Evolutionary conservation across 1,140 invertebrate species (phyloP).

Genomic region (Solenopsis invicta): DNA sequence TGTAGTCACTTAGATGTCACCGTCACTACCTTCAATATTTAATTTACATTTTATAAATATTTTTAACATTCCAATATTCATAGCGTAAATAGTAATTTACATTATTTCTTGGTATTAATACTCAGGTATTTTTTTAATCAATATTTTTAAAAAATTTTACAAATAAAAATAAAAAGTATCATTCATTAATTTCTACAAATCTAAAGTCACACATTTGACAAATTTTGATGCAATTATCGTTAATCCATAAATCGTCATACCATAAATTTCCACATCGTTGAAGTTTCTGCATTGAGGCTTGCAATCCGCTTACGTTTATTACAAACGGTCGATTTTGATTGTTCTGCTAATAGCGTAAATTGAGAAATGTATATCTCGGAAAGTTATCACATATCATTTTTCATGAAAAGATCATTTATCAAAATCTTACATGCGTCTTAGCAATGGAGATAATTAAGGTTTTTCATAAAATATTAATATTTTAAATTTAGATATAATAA

Average conservation of each 20-base stretch:
- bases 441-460: neutral
- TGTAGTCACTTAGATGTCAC: neutral
- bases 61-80: conserved; percentile 29
- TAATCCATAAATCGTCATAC: neutral
- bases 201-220: neutral
- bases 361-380: neutral
- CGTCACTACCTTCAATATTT: neutral
- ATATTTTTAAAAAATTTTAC: neutral
- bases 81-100: neutral
- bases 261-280: neutral
- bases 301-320: conserved; percentile 25
- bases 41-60: neutral
- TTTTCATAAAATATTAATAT: neutral
- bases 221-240: conserved; percentile 7
- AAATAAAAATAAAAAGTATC: no score
- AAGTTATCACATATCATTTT: neutral
- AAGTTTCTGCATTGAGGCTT: conserved; percentile 1
- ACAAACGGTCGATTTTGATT: conserved; percentile 24
- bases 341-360: neutral
- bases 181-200: conserved; percentile 12
- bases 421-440: neutral
- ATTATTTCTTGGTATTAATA: neutral
- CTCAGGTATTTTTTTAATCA: neutral
- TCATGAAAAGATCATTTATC: neutral
- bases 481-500: neutral